Evolutionary conservation across 2,888 invertebrate species (phyloP), one percentile per base, ranked within the genome.

Genomic region (Drosophila suboccidentalis): DNA sequence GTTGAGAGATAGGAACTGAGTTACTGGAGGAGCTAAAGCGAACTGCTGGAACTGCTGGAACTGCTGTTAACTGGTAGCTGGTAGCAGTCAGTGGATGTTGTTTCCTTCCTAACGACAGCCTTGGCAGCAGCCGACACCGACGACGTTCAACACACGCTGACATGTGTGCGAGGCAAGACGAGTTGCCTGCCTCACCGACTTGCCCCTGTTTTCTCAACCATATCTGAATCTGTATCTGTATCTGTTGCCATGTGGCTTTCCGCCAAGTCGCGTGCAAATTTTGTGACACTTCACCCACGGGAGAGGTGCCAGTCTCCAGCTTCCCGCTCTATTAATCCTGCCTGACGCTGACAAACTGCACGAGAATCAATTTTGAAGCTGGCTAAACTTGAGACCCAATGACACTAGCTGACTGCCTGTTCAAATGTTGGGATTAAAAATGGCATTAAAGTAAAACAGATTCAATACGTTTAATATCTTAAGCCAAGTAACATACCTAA

Each of bases 241-340:
- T 66, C 68, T 80, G 58, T 67, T 73, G 73, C 75, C 71, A 72
- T 86, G 88, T 77, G 84, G 83, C 78, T 72, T 83, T 74, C 65
- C 84, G 78, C 80, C 83, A 80, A 80, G 75, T 80, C 78, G 88
- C 88, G 88, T 85, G 82, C 78, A 76, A 87, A 84, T 84, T 85
- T 79, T 85, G 78, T 88, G 88, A 88, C 88, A 88, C 80, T 79
- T 88, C 87, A 82, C 88, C 84, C 90, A 84, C 82, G 87, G 88
- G 90, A 88, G 66, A 75, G 74, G 17, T 79, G 76, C 64, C 68
- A 72, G 71, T 62, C 60, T 58, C 11, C 65, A 55, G 54, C 54
- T 65, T 53, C 67, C 68, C 65, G 79, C 82, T 73, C 80, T 76
- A 88, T 82, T 86, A 88, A 87, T 82, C 87, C 82, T 70, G 49